Conservation (phyloP, 2,113 vertebrate genomes). For the Osmerus eperlanus region DNA sequence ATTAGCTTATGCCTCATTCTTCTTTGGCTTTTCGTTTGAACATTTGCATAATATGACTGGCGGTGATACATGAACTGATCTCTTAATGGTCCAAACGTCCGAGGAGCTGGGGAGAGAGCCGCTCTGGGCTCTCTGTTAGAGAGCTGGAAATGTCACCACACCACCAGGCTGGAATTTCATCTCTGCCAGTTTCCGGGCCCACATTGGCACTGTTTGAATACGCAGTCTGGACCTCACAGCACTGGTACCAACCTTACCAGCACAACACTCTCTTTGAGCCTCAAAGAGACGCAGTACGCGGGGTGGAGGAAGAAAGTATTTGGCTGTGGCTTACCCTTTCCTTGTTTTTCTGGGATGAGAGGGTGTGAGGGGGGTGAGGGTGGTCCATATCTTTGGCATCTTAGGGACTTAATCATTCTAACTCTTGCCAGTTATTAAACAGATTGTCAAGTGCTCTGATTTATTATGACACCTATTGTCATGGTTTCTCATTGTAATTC, state of each 20-base stretch:
- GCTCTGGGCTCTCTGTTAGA: constrained; percentile 9
- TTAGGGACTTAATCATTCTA: no score
- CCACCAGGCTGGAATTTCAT: constrained; percentile 50
- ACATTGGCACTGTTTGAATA: constrained; percentile 47
- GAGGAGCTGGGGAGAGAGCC: neutral
- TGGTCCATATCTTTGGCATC: neutral
- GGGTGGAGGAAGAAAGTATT: constrained; percentile 3
- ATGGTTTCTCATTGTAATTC: no score
- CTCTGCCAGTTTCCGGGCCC: constrained; percentile 49
- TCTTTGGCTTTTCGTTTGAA: no score
- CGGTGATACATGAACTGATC: no score
- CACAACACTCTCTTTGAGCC: constrained; percentile 26
- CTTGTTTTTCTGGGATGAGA: neutral
- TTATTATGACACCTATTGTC: no score
- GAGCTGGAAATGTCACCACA: constrained; percentile 47
- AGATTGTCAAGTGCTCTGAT: no score
- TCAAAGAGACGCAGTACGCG: neutral
- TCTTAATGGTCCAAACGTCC: no score
- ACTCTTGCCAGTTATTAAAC: neutral
- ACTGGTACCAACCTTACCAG: constrained; percentile 16
- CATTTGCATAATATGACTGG: no score
- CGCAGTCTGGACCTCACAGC: constrained; percentile 20
- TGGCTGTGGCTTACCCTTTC: neutral
- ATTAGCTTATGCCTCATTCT: no score
- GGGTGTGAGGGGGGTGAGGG: neutral